phyloP scores from a whole-genome alignment of 2,797 vertebrate genomes.

The Sebastes oblongus region DNA sequence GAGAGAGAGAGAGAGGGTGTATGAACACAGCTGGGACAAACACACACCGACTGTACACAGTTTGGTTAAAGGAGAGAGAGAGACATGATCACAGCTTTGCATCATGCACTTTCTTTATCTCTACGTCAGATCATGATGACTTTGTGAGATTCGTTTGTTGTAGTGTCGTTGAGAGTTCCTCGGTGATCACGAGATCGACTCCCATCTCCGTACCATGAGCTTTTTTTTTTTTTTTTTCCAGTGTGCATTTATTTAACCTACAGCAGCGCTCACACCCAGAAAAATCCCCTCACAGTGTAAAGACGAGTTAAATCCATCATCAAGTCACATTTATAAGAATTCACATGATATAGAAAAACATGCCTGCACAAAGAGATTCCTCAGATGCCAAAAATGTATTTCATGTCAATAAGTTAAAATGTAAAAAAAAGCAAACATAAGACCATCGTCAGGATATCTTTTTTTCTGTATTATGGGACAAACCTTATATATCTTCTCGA shows the following conservation, averaged over 20 bases:
- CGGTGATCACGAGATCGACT: background rate
- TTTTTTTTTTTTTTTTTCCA: background rate
- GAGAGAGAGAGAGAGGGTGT: background rate
- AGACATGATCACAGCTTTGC: too few species aligned
- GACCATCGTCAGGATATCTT: background rate
- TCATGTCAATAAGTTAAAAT: background rate
- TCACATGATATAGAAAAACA: background rate
- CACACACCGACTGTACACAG: slow-evolving; percentile 28
- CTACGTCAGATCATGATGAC: background rate
- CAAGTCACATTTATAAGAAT: background rate
- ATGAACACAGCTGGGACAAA: slow-evolving; percentile 67
- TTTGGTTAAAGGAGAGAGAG: slow-evolving; percentile 5
- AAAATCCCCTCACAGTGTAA: background rate
- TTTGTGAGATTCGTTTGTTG: background rate
- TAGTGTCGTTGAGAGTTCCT: background rate
- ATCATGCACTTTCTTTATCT: background rate
- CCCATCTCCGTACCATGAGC: background rate
- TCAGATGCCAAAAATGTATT: background rate
- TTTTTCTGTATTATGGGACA: background rate
- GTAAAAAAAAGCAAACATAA: background rate
- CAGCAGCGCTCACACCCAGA: background rate
- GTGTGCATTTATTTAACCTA: background rate
- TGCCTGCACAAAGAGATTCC: background rate
- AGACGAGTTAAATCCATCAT: background rate
- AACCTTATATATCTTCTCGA: background rate